Percentiles rank a stretch among this genome's conserved stretches.
Conservation (phyloP, 1,140 invertebrate genomes). For the Drosophila melanica region DNA sequence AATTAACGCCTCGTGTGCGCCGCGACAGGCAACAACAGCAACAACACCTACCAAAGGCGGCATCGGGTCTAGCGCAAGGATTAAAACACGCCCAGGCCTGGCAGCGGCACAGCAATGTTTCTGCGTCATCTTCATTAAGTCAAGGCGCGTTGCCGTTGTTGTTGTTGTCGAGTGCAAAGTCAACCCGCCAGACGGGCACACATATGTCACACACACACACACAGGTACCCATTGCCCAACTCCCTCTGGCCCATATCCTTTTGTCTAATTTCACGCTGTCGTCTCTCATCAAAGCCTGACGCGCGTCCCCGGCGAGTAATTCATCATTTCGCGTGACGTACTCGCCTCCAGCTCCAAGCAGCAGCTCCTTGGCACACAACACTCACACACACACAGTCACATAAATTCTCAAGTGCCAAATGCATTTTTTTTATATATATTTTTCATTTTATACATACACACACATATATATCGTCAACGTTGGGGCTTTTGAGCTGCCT, state of each 20-base stretch:
- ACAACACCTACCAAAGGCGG: conserved; percentile 57
- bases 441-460: too few relatives aligned
- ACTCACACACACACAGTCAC: conserved; percentile 33
- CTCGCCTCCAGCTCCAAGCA: conserved; percentile 38
- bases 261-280: conserved; percentile 82
- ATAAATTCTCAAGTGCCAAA: conserved; percentile 81
- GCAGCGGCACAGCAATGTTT: conserved; percentile 12
- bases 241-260: conserved; percentile 65
- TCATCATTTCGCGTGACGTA: conserved; percentile 81
- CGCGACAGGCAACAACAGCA: conserved; percentile 45
- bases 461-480: conserved; percentile 37
- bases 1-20: conserved; percentile 74
- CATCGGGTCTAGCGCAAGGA: conserved; percentile 57
- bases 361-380: conserved; percentile 11
- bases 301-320: conserved; percentile 81
- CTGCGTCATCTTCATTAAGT: conserved; percentile 79
- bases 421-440: conserved; percentile 61
- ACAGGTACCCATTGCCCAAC: conserved; percentile 22
- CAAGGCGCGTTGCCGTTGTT: conserved; percentile 58
- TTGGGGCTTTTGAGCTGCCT: conserved; percentile 63
- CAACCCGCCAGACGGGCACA: conserved; percentile 37
- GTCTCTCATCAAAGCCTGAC: conserved; percentile 80
- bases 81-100: conserved; percentile 54
- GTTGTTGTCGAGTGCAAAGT: conserved; percentile 59
- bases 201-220: conserved; percentile 4